phyloP scores from a whole-genome alignment of 2,113 vertebrate species.

The Glareola pratincola region DNA sequence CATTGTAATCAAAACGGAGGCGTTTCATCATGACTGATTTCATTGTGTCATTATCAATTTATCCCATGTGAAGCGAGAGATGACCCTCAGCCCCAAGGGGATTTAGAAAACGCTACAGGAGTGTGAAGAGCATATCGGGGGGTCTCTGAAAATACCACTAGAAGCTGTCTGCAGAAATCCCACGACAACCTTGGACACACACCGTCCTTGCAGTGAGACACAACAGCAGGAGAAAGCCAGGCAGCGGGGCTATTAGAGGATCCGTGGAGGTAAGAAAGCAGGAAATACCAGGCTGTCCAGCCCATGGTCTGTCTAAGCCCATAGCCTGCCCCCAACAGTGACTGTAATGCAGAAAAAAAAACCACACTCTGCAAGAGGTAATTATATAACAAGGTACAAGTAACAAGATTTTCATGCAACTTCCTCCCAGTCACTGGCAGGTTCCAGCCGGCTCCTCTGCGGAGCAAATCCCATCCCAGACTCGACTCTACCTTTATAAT shows the following conservation, averaged over 20 bases:
- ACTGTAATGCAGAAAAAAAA: background rate
- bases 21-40: constrained; percentile 40
- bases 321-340: constrained; percentile 24
- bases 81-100: background rate
- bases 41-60: constrained; percentile 38
- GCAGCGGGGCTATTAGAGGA: background rate
- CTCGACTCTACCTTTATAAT: background rate
- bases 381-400: constrained; percentile 36
- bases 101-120: background rate
- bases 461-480: background rate
- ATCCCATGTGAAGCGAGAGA: background rate
- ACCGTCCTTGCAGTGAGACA: background rate
- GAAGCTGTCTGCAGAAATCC: constrained; percentile 2
- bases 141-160: background rate
- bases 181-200: background rate
- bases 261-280: background rate
- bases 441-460: background rate
- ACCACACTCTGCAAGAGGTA: background rate
- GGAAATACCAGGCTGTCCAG: constrained; percentile 14
- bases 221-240: background rate
- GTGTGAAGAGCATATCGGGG: background rate
- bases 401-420: constrained; percentile 28
- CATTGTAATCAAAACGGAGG: constrained; percentile 3
- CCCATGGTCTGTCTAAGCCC: background rate
- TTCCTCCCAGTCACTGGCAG: background rate